These are phyloP conservation scores for Austrofundulus limnaeus DNA, from an alignment of 2,113 vertebrate genomes.

Conservation along the genomic window DNA sequence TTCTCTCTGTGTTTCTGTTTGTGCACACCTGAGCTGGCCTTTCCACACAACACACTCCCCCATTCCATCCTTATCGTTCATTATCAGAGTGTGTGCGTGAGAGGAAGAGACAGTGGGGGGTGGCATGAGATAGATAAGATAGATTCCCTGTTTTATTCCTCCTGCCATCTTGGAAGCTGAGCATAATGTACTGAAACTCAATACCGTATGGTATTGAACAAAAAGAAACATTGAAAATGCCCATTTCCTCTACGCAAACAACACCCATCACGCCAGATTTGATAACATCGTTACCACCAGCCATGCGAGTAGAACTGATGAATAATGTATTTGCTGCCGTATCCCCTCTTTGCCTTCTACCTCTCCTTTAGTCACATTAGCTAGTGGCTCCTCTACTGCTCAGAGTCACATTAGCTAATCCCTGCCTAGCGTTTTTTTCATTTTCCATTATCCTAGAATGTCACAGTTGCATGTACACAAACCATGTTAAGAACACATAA, in stretches of 20 bases:
- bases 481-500: slow-evolving; percentile 1
- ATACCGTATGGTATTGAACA: slow-evolving; percentile 42
- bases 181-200: slow-evolving; percentile 55
- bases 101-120: background rate
- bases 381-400: slow-evolving; percentile 31
- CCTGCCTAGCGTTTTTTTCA: slow-evolving; percentile 49
- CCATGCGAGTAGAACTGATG: slow-evolving; percentile 60
- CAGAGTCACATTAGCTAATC: slow-evolving; percentile 52
- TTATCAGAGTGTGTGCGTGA: slow-evolving; percentile 13
- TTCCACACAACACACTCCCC: slow-evolving; percentile 43
- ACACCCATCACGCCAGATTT: slow-evolving; percentile 63
- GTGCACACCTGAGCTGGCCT: slow-evolving; percentile 43
- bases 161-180: slow-evolving; percentile 31
- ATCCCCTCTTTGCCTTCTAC: slow-evolving; percentile 46
- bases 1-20: slow-evolving; percentile 2
- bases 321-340: slow-evolving; percentile 67
- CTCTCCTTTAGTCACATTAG: slow-evolving; percentile 44
- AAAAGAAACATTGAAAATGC: slow-evolving; percentile 20
- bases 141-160: slow-evolving; percentile 43
- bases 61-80: slow-evolving; percentile 48
- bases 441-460: slow-evolving; percentile 53
- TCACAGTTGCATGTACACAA: slow-evolving; percentile 7
- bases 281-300: slow-evolving; percentile 72
- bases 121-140: slow-evolving; percentile 40
- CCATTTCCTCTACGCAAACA: slow-evolving; percentile 19